Base-by-base conservation (phyloP, 2,888 invertebrate species). In the Metalampra italica region DNA sequence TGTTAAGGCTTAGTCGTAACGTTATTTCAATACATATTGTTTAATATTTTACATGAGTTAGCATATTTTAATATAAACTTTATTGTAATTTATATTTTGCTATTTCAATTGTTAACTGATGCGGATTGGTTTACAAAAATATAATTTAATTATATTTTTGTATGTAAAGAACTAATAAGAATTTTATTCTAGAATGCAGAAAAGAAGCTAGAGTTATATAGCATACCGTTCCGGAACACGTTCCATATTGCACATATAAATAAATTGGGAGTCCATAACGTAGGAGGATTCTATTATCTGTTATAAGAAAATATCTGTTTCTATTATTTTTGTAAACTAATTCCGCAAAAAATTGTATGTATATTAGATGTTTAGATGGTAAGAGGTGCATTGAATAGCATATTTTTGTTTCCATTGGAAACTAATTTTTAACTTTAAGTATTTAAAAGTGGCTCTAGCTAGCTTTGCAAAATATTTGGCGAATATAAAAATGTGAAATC, bases 11-110 rank as follows among this genome's bases (percentile, higher is more conserved):
- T 72, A 76, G 63, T 59, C 55, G 50, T 71, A 69, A 73, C 69
- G 71, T 78, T 80, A 77, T 69, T 71, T 76, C 76, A 74, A 72
- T 70, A 63, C 64, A 77, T 82, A 78, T 79, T 82, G 77, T 79
- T 78, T 75, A 77, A 81, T 83, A 78, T 80, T 80, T 78, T 81
- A 78, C 73, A 76, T 71, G 70, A 71, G 75, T 78, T 81, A 81
- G 78, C 62, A 63, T 82, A 78, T 82, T 74, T 76, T 82, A 82
- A 71, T 73, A 67, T 75, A 74, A 75, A 78, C 74, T 74, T 75
- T 76, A 79, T 75, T 57, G 70, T 71, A 75, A 69, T 74, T 73
- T 77, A 72, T 78, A 77, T 72, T 77, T 79, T 78, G 71, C 71
- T 80, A 78, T 78, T 73, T 68, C 57, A 62, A 73, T 73, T 75